phyloP scores from a whole-genome alignment of 2,888 invertebrate species.

The Pyrgus malvae region DNA sequence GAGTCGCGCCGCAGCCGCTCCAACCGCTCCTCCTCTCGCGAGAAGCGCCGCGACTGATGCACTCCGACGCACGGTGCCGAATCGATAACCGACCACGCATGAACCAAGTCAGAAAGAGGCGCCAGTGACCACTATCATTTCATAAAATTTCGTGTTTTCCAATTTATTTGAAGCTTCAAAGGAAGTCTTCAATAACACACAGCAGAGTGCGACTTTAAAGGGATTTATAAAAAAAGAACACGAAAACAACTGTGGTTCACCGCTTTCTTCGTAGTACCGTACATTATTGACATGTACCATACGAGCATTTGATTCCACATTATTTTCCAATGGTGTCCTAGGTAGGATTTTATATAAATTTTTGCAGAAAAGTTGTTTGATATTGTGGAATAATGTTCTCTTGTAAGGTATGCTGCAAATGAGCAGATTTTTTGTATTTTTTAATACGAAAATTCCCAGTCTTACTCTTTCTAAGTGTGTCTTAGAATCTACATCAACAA shows the following conservation, averaged over 20 bases:
- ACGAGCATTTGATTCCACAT: background rate
- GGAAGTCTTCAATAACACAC: too few relatives aligned
- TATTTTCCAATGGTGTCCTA: background rate
- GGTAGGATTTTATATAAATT: background rate
- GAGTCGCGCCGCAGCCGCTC: conserved; percentile 65
- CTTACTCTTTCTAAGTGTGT: background rate
- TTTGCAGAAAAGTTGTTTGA: background rate
- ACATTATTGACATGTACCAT: too few relatives aligned
- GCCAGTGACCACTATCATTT: background rate
- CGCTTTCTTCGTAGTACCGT: too few relatives aligned
- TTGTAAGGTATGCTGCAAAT: background rate
- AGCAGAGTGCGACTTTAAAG: too few relatives aligned
- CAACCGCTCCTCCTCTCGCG: conserved; percentile 63
- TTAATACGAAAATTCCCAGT: background rate
- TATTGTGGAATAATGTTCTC: background rate
- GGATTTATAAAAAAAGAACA: too few relatives aligned
- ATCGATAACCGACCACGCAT: background rate
- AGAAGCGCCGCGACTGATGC: conserved; percentile 63
- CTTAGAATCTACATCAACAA: background rate
- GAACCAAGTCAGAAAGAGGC: background rate
- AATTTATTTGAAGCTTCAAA: too few relatives aligned
- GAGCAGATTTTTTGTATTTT: background rate
- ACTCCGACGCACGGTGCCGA: background rate
- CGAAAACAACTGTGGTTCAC: too few relatives aligned
- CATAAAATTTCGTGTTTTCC: too few relatives aligned